phyloP scores from a whole-genome alignment of 2,888 invertebrate genomes.

The Spicauda simplicius region DNA sequence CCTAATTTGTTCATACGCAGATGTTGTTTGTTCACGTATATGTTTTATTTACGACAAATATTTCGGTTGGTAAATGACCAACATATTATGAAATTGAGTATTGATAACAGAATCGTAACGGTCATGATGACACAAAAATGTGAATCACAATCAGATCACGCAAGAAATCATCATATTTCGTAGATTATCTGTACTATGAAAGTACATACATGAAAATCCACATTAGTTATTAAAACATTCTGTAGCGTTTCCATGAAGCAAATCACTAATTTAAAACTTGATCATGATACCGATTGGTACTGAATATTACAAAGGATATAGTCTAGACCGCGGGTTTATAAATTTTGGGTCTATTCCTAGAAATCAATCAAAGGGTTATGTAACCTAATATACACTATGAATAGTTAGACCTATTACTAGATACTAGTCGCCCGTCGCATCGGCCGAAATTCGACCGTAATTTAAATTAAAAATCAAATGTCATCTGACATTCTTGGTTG shows the following conservation, averaged over 20 bases:
- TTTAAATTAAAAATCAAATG: no score
- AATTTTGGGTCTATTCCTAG: no score
- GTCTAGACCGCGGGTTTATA: neutral
- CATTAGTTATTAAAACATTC: neutral
- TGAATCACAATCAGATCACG: neutral
- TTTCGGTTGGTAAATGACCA: neutral
- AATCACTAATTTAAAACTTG: neutral
- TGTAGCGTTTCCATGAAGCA: neutral
- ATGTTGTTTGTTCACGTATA: no score
- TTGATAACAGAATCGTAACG: neutral
- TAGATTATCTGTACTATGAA: neutral
- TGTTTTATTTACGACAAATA: neutral
- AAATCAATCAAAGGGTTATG: no score
- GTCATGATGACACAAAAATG: neutral
- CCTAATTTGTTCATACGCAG: no score
- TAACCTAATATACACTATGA: no score
- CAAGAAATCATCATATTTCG: neutral
- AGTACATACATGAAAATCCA: neutral
- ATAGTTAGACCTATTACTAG: no score
- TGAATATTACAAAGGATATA: neutral
- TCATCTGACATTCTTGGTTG: no score
- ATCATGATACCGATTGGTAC: neutral
- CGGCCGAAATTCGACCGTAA: no score
- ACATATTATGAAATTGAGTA: neutral
- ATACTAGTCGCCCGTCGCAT: no score